phyloP scores from a whole-genome alignment of 1,140 invertebrate species.

The Drosophila nigromelanica region DNA sequence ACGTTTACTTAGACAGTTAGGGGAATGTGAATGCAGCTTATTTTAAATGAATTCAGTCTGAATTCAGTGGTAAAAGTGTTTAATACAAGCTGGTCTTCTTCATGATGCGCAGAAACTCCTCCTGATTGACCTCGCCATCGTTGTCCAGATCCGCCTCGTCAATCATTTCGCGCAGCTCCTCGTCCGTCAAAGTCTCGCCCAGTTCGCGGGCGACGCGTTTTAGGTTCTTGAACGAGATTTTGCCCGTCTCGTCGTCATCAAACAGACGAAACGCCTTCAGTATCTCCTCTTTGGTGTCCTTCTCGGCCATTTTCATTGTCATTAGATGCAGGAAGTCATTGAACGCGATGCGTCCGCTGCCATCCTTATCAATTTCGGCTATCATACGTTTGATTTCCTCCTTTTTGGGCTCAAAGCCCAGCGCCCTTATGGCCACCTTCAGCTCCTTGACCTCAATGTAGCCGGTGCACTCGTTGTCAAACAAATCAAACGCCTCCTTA shows the following conservation, averaged over 20 bases:
- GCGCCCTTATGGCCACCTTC: constrained; percentile 95
- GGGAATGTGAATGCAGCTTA: constrained; percentile 33
- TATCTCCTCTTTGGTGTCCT: constrained; percentile 98
- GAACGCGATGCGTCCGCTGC: constrained; percentile 92
- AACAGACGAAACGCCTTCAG: constrained; percentile 98
- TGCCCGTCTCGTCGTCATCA: constrained; percentile 96
- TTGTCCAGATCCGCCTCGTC: constrained; percentile 98
- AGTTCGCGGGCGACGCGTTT: constrained; percentile 97
- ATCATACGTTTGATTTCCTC: constrained; percentile 98
- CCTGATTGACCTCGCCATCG: constrained; percentile 97
- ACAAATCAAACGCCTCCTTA: constrained; percentile 97
- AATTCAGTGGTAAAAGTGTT: constrained; percentile 43
- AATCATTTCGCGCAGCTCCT: constrained; percentile 99
- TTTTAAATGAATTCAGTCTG: constrained; percentile 31
- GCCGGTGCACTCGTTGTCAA: constrained; percentile 94
- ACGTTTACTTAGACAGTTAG: constrained; percentile 25
- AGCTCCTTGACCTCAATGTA: constrained; percentile 96
- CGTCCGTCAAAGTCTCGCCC: constrained; percentile 97
- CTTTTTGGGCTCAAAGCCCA: constrained; percentile 98
- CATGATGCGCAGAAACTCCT: constrained; percentile 98
- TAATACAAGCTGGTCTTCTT: constrained; percentile 98
- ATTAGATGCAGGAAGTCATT: constrained; percentile 96
- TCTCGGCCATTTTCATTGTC: constrained; percentile 97
- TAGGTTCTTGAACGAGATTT: constrained; percentile 98
- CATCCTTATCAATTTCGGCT: constrained; percentile 94